Percentiles rank a stretch among this genome's conserved stretches.
Conservation (phyloP, 2,113 vertebrate genomes). For the Gracilinanus agilis region DNA sequence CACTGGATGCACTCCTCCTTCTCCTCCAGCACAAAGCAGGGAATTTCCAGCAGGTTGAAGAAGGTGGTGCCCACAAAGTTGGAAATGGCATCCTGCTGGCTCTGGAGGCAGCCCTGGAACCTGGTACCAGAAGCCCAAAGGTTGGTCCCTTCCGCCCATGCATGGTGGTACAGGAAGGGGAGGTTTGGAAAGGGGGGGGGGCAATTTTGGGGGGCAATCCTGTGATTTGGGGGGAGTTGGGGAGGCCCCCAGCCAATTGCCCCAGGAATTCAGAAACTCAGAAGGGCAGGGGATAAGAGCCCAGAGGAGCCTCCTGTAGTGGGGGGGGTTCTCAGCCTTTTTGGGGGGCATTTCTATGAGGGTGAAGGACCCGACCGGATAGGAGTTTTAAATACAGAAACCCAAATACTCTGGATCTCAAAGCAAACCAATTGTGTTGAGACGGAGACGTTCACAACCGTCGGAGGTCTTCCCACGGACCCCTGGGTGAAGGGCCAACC, state of each 20-base stretch:
- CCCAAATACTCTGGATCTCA: neutral
- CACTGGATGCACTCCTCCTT: slow-evolving; percentile 84
- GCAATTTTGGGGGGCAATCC: neutral
- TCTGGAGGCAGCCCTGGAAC: slow-evolving; percentile 88
- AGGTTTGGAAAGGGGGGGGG: too few species aligned
- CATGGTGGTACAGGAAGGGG: neutral
- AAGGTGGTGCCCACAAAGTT: slow-evolving; percentile 89
- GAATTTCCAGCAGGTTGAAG: slow-evolving; percentile 91
- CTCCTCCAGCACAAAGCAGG: slow-evolving; percentile 90
- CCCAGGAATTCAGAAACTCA: neutral
- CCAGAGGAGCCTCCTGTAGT: neutral
- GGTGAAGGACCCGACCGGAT: too few species aligned
- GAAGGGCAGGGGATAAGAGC: neutral
- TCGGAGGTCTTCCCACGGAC: neutral
- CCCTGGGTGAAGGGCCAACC: neutral
- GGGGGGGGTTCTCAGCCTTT: too few species aligned
- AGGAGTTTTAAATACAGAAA: neutral
- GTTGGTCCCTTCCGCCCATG: neutral
- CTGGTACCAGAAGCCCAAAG: slow-evolving; percentile 75
- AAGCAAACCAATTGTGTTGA: neutral
- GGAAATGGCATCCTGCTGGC: slow-evolving; percentile 86
- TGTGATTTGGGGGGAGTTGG: neutral
- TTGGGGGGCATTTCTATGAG: neutral
- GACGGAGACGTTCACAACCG: neutral
- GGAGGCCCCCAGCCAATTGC: neutral